Conservation (phyloP, 92 coral and sea anemone species). For the Palythoa caribaeorum region DNA sequence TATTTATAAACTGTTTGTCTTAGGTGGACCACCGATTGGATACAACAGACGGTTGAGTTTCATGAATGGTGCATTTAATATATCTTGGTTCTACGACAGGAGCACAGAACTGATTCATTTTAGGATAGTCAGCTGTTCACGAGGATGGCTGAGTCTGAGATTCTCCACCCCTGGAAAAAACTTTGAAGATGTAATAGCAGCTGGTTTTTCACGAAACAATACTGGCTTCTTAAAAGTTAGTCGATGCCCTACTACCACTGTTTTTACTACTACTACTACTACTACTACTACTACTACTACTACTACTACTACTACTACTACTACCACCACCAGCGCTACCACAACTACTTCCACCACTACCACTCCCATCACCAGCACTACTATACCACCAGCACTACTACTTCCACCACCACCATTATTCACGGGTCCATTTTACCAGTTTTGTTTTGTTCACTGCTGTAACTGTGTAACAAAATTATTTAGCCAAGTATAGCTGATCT, state of each 20-base stretch:
- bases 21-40: conserved; percentile 15
- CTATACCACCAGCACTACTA: no score
- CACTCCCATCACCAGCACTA: no score
- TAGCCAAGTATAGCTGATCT: no score
- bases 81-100: conserved; percentile 28
- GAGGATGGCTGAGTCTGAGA: conserved; percentile 28
- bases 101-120: conserved; percentile 19
- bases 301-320: no score
- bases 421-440: no score
- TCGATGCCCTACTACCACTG: neutral
- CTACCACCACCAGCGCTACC: no score
- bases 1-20: neutral
- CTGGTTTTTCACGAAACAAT: conserved; percentile 22
- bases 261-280: no score
- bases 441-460: no score
- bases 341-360: neutral
- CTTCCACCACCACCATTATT: no score
- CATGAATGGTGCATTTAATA: conserved; percentile 5
- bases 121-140: conserved; percentile 20
- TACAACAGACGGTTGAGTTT: neutral
- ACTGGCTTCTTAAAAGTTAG: conserved; percentile 22
- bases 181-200: conserved; percentile 7
- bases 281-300: neutral
- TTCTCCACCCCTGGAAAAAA: neutral
- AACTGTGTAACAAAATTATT: no score